Conservation (phyloP, 2,113 vertebrate genomes). For the Eira barbara region DNA sequence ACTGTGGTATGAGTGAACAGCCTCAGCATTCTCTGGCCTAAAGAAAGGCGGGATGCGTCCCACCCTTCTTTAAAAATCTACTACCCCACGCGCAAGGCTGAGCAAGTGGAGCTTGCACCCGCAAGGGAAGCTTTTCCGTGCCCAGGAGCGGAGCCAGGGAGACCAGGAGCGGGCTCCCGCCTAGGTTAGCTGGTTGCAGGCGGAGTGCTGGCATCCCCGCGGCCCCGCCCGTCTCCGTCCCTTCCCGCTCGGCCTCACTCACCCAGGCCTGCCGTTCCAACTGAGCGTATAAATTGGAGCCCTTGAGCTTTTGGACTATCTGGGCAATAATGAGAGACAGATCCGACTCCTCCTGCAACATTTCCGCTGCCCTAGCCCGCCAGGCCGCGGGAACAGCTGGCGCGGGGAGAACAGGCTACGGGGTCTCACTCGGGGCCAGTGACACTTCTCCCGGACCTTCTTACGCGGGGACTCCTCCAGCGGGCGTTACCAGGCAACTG, state of each 20-base stretch:
- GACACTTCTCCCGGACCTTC: constrained; percentile 56
- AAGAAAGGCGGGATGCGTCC: not conserved
- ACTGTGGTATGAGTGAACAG: not conserved
- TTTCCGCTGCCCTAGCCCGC: constrained; percentile 56
- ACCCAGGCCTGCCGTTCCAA: constrained; percentile 96
- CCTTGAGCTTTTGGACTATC: constrained; percentile 91
- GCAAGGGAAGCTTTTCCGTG: not conserved
- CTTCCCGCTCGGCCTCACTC: constrained; percentile 73
- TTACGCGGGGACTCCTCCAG: not conserved
- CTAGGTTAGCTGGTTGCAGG: fast-evolving
- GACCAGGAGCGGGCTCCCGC: not conserved
- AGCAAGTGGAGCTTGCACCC: not conserved
- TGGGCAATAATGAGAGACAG: constrained; percentile 91
- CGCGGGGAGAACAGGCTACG: not conserved
- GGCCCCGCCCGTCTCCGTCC: not conserved
- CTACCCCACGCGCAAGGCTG: not conserved
- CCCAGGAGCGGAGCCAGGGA: not conserved
- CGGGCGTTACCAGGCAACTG: constrained; percentile 80
- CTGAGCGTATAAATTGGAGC: constrained; percentile 91
- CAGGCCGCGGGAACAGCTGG: not conserved
- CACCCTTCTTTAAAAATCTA: not conserved
- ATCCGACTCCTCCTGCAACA: constrained; percentile 88
- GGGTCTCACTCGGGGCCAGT: not conserved
- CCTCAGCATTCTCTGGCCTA: not conserved
- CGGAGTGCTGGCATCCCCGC: not conserved